phyloP scores from a whole-genome alignment of 1,140 invertebrate genomes.

The Drosophila ogumai region DNA sequence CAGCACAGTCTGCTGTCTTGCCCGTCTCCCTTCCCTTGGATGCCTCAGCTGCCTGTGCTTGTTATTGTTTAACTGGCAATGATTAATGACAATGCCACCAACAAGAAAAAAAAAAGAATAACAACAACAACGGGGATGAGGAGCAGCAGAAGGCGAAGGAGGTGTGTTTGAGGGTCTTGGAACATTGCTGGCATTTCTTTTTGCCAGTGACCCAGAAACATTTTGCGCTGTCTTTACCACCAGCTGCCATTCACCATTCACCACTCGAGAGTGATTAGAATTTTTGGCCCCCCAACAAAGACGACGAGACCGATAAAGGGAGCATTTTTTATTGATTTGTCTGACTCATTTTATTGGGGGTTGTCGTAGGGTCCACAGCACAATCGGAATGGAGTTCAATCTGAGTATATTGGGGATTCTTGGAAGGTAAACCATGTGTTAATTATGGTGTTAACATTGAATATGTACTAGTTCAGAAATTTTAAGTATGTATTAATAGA shows the following conservation, averaged over 20 bases:
- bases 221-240: slow-evolving; percentile 34
- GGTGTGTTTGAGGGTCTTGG: slow-evolving; percentile 39
- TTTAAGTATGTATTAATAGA: too few relatives aligned
- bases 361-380: neutral
- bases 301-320: slow-evolving; percentile 2
- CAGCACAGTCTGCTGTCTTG: slow-evolving; percentile 17
- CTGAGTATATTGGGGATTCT: neutral
- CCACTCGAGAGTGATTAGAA: slow-evolving; percentile 56
- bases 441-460: neutral
- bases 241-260: slow-evolving; percentile 35
- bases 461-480: neutral
- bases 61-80: slow-evolving; percentile 78
- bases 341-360: slow-evolving; percentile 24
- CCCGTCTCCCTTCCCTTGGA: neutral
- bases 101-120: slow-evolving; percentile 13
- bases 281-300: slow-evolving; percentile 14
- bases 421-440: neutral
- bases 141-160: neutral
- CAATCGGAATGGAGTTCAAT: slow-evolving; percentile 13
- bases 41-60: slow-evolving; percentile 41
- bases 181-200: slow-evolving; percentile 65
- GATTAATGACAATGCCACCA: slow-evolving; percentile 69
- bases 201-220: slow-evolving; percentile 69
- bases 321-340: slow-evolving; percentile 46
- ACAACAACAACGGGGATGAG: neutral